Evolutionary conservation across 2,113 vertebrate genomes (phyloP).

Genomic region (Capreolus pygargus): DNA sequence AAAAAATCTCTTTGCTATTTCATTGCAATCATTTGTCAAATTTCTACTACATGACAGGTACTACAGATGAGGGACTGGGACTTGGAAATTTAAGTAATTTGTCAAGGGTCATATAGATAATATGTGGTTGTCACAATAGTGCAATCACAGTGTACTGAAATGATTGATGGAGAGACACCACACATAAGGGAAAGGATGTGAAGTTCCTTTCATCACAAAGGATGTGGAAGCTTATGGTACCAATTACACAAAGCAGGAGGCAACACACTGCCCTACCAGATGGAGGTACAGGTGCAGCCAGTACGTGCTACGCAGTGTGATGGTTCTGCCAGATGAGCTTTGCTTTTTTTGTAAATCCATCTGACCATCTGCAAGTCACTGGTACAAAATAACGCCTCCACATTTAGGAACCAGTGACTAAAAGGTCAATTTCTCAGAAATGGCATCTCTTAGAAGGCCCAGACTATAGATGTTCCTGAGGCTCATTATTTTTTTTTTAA

Average conservation of each 20-base stretch:
- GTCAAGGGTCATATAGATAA: neutral
- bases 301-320: neutral
- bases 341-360: neutral
- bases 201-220: constrained; percentile 40
- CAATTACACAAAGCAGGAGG: constrained; percentile 35
- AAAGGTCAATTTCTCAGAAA: neutral
- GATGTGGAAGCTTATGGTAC: constrained; percentile 33
- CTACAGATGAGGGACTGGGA: neutral
- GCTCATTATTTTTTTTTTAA: neutral
- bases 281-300: constrained; percentile 16
- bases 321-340: neutral
- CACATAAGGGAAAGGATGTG: constrained; percentile 17
- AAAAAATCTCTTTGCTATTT: neutral
- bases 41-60: neutral
- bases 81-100: neutral
- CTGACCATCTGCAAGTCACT: neutral
- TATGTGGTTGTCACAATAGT: neutral
- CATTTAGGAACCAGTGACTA: neutral
- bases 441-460: neutral
- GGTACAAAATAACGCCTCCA: neutral
- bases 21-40: neutral
- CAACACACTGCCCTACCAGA: neutral
- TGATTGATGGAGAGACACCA: constrained; percentile 30
- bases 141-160: neutral
- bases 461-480: neutral